Percentiles rank a stretch among this genome's conserved stretches.
Evolutionary conservation across 2,888 invertebrate species (phyloP).

Genomic region (Ornithoptera priamus): DNA sequence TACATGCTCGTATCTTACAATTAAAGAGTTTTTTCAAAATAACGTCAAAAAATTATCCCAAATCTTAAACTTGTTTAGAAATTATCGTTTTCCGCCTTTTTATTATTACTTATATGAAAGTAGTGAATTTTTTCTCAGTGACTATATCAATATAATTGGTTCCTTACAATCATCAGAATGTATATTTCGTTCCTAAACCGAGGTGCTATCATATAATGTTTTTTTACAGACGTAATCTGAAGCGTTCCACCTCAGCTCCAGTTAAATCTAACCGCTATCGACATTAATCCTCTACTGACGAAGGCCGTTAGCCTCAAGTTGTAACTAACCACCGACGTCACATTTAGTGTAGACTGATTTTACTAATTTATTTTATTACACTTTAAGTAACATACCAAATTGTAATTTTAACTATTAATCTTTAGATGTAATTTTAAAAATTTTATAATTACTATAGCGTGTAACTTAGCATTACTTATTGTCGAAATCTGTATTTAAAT

Average conservation of each 20-base stretch:
- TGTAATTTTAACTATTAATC: conserved; percentile 36
- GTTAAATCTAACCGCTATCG: background rate
- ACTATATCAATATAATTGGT: too few relatives aligned
- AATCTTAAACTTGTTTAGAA: too few relatives aligned
- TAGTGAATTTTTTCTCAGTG: too few relatives aligned
- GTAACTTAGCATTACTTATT: background rate
- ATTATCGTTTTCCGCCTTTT: too few relatives aligned
- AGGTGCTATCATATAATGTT: conserved; percentile 12
- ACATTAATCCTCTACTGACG: background rate
- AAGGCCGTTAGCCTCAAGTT: conserved; percentile 9
- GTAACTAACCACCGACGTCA: conserved; percentile 68
- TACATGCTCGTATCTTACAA: too few relatives aligned
- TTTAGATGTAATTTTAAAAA: conserved; percentile 18
- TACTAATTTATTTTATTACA: conserved; percentile 62
- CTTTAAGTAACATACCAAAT: conserved; percentile 70
- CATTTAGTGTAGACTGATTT: conserved; percentile 64
- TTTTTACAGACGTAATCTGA: conserved; percentile 4
- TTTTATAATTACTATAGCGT: conserved; percentile 3
- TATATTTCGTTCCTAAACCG: conserved; percentile 13
- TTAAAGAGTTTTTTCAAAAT: too few relatives aligned
- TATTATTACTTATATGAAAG: too few relatives aligned
- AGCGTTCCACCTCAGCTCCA: conserved; percentile 3
- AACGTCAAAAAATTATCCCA: too few relatives aligned
- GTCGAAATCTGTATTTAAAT: background rate
- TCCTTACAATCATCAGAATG: too few relatives aligned